Evolutionary conservation across 2,113 vertebrate species (phyloP), one percentile per base, ranked within the genome.

Genomic region (Nyctereutes procyonoides): DNA sequence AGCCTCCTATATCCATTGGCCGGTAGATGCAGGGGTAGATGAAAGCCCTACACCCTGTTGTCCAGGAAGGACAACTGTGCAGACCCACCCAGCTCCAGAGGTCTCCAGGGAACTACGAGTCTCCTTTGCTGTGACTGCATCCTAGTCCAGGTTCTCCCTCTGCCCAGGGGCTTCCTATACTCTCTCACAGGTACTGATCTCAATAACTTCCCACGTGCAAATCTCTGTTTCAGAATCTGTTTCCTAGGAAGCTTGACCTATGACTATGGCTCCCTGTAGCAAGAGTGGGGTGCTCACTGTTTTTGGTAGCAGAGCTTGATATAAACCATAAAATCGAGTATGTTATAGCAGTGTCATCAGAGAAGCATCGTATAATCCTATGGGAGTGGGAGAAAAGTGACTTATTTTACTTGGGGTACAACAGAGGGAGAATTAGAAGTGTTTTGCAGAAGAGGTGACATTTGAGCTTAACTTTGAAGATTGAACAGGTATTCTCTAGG

Each of bases 201-300:
- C 77, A 85, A 5, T 92, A 43, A 43, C 19, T 82, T 69, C 53
- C 32, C 55, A 12, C 32, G 30, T 82, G 5, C 30, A 67, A 81
- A 96, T 84, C 35, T 90, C 48, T 88, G 30, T 73, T 94, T 92
- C 51, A 88, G 58, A 93, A 85, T 35, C 32, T 88, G 15, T 80
- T 91, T 93, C 65, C 32, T 55, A 55, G 28, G 26, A 82, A 60
- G 77, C 38, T 77, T 73, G 69, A 51, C 30, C 65, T 88, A 43
- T 20, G n/a, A 35, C 32, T 30, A 6, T 48, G 51, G 35, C 58
- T 90, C 79, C 20, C 3, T 74, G 20, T 2, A 3, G 26, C 32
- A 0, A 60, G 38, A 22, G 38, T 32, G 2, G 79, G 43, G 3
- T 53, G 24, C 53, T n/a, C 19, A 51, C 13, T 20, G 28, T 63